Conservation (phyloP, 1,140 invertebrate genomes). For the Caerostris darwini region DNA sequence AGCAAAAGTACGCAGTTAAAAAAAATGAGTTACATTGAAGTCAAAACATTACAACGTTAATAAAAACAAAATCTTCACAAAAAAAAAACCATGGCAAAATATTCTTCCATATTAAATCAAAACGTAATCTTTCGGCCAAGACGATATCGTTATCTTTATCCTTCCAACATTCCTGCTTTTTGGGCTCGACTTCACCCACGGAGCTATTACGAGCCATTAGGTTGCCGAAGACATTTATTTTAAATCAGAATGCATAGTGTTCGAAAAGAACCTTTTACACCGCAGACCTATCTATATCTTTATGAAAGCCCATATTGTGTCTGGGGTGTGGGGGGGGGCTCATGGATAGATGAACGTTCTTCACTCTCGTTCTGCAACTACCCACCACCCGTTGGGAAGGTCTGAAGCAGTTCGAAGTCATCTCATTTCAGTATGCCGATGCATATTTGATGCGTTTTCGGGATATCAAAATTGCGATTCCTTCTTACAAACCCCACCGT, state of each 20-base stretch:
- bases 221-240: neutral
- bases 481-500: neutral
- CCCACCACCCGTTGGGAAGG: neutral
- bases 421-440: neutral
- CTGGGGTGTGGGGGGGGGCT: neutral
- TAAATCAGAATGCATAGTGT: neutral
- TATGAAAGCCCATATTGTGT: neutral
- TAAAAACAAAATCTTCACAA: neutral
- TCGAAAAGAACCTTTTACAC: neutral
- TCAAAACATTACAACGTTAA: no score
- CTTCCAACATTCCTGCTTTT: neutral
- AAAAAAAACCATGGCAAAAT: neutral
- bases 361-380: neutral
- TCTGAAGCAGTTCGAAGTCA: neutral
- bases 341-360: neutral
- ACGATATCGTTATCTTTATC: neutral
- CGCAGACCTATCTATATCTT: neutral
- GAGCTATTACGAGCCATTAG: conserved; percentile 17
- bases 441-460: conserved; percentile 28
- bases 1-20: no score
- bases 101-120: neutral
- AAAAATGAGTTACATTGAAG: no score
- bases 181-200: neutral
- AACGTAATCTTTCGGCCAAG: neutral
- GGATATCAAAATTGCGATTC: conserved; percentile 10